Evolutionary conservation across 2,888 invertebrate species (phyloP).

Genomic region (Mamestra brassicae): DNA sequence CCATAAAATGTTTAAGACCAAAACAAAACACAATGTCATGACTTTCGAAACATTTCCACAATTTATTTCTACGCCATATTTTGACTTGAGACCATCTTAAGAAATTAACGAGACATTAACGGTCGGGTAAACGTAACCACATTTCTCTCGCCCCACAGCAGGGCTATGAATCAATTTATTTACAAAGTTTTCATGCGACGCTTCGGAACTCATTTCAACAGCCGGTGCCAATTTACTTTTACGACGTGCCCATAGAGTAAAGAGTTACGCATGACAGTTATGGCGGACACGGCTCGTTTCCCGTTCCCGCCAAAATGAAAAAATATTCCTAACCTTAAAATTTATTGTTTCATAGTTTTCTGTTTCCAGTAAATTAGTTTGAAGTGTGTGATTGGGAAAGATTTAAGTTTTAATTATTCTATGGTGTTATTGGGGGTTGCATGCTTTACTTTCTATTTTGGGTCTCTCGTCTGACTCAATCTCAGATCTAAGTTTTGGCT

Average conservation of each 20-base stretch:
- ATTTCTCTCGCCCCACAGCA: slow-evolving; percentile 78
- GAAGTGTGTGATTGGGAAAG: slow-evolving; percentile 53
- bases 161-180: slow-evolving; percentile 84
- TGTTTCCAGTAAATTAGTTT: slow-evolving; percentile 73
- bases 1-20: slow-evolving; percentile 13
- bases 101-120: slow-evolving; percentile 74
- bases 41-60: slow-evolving; percentile 31
- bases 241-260: slow-evolving; percentile 87
- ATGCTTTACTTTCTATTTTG: slow-evolving; percentile 7
- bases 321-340: slow-evolving; percentile 55
- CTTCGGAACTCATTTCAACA: slow-evolving; percentile 81
- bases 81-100: slow-evolving; percentile 54
- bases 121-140: slow-evolving; percentile 81
- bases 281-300: slow-evolving; percentile 86
- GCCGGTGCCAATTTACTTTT: slow-evolving; percentile 90
- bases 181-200: slow-evolving; percentile 77
- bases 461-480: too few relatives aligned
- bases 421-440: background rate
- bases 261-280: slow-evolving; percentile 90
- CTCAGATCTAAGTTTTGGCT: too few relatives aligned
- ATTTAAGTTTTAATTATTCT: slow-evolving; percentile 52
- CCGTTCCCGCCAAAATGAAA: slow-evolving; percentile 82
- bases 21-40: slow-evolving; percentile 6
- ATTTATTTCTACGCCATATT: slow-evolving; percentile 49
- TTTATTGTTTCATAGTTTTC: slow-evolving; percentile 66